Base-by-base conservation (phyloP, 2,888 invertebrate species). In the Heliothis peltigera region DNA sequence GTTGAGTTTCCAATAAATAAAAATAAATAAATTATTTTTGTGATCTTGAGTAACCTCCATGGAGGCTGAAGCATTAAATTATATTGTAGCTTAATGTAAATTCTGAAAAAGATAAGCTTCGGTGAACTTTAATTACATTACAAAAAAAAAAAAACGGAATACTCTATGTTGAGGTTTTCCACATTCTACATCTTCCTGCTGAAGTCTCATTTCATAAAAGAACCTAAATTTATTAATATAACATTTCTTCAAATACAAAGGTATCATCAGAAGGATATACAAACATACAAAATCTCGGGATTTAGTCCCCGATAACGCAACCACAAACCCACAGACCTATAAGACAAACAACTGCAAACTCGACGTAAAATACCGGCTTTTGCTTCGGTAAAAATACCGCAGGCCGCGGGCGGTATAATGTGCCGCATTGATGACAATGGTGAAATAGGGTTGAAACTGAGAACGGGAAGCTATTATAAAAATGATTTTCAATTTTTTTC, bases 371-470 rank as follows among this genome's bases (percentile, higher is more conserved):
- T 46, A 21, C 15, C 17, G 12, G 28, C 43, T 70, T 60, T 19
- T 17, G 28, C 46, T 44, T 57, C 17, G 28, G 43, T 52, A 57
- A 46, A 56, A 15, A 42, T 19, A 64, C 69, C 53, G 22, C 57
- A 53, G 7, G 19, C 53, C 48, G 15, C 47, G 22, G 62, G 51
- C 17, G 44, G 21, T 32, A 19, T 32, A 44, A 39, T 51, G 55
- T 67, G 61, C 55, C 68, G 46, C 46, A 28, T 68, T 55, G 51
- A 63, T 63, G 55, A 68, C 51, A 68, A 35, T 25, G 51, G 55
- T 56, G 32, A 8, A 48, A 15, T 39, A 4, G 55, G 55, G 46
- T 43, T 35, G 19, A 19, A 6, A 56, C 25, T 55, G 42, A 52
- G 28, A 8, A 43, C 25, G 19, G 12, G 22, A 46, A 21, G 4